Evolutionary conservation across 1,140 invertebrate species (phyloP), one percentile per base, ranked within the genome.

Genomic region (Drosophila miranda): DNA sequence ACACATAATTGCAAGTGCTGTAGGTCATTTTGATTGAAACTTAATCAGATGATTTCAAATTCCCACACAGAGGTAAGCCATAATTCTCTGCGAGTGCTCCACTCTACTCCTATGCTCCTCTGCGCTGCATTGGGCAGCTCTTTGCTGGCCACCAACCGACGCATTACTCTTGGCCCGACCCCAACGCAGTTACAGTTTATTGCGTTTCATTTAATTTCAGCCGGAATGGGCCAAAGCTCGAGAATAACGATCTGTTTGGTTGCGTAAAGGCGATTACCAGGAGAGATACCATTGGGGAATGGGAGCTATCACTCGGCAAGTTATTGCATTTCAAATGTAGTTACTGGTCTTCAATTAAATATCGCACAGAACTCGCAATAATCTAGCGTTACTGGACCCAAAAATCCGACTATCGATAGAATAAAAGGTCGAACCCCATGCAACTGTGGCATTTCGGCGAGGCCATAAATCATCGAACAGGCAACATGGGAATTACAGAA

Each of bases 131-230:
- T 26, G 11, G 34, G 11, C 55, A 68, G 53, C 34, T 45, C 66
- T 38, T 7, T 28, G 23, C 26, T 6, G 42, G 46, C 23, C 44
- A 46, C 53, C 48, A 50, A 58, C 63, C 52, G 49, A 46, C 44
- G 52, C 53, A 74, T 74, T 73, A 64, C 76, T 64, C 60, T 59
- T 70, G 53, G 51, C 23, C 57, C 26, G 43, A 9, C 53, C 59
- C 34, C 42, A 57, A 46, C 43, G 53, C 51, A 61, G 49, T 68
- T 42, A 67, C 48, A 54, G 45, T 76, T 80, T 75, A 81, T 81
- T 48, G 69, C 44, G 67, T 60, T 59, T 64, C 73, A 86, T 86
- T 86, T 80, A 84, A 86, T 84, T 80, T 77, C 70, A 63, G 53
- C 19, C 49, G 8, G 30, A 69, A 46, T 69, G 59, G 21, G 43